Evolutionary conservation across 2,797 vertebrate species (phyloP), one percentile per base, ranked within the genome.

Genomic region (Meda fulgida): DNA sequence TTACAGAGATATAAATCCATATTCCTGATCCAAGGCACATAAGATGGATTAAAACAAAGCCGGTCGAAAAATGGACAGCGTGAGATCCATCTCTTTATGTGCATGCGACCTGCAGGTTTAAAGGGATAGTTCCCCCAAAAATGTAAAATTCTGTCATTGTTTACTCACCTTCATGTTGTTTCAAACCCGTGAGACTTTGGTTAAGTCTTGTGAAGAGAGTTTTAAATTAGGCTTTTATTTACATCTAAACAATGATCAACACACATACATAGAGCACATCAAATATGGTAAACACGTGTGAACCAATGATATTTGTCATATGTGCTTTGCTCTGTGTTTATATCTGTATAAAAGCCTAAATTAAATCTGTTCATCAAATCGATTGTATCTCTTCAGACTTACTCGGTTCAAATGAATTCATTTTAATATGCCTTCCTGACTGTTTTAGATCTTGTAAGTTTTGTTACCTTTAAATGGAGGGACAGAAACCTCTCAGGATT

Each of bases 21-120:
- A 55, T 67, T 7, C 3, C 82, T 55, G 72, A 84, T 84, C 23
- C 21, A 40, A 55, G 72, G 58, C 72, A 31, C 7, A 4, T n/a
- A 67, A 77, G 4, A 84, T 53, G 60, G 72, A 83, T 83, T 83
- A 67, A 83, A 77, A 77, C 43, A 67, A 83, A 77, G 81, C 46
- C 16, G 21, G 29, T 34, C 5, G 23, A 48, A 66, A n/a, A 75
- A 83, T 43, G 36, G 58, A 76, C 81, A 18, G 46, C 4, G 10
- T 38, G 43, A 40, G 60, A 82, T 34, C 69, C 11, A 26, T 72
- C 55, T 65, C 36, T 72, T 81, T 71, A 31, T 40, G 18, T 38
- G 23, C 65, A 70, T 2, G 34, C 10, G 53, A 70, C 66, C 53
- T 72, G 51, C 31, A 14, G 34, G 38, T 77, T 77, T 65, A 65